phyloP scores from a whole-genome alignment of 92 coral and sea anemone species.

The Isaurus tuberculatus region DNA sequence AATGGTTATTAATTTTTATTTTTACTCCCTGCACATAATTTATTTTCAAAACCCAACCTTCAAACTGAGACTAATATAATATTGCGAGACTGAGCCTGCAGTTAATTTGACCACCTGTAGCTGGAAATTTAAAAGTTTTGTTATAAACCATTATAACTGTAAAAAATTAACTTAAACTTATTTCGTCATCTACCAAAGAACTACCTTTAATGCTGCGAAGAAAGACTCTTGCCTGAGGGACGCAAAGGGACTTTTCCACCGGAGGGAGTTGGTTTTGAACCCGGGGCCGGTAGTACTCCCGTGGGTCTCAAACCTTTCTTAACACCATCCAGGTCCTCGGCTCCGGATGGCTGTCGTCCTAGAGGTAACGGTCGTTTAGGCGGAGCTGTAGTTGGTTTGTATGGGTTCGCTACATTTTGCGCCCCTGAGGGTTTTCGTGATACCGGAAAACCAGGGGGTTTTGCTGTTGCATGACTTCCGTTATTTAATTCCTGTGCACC shows the following conservation, averaged over 20 bases:
- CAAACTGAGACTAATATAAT: too few relatives aligned
- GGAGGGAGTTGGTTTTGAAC: conserved; percentile 19
- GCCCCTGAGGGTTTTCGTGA: conserved; percentile 39
- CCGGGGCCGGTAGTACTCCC: conserved; percentile 11
- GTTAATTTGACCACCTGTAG: too few relatives aligned
- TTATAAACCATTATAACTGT: too few relatives aligned
- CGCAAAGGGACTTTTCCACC: conserved; percentile 30
- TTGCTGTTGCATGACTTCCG: neutral
- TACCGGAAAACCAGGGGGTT: conserved; percentile 30
- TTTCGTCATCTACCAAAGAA: neutral
- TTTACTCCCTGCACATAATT: too few relatives aligned
- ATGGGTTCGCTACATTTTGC: neutral
- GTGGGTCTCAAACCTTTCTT: conserved; percentile 28
- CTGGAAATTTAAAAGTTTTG: too few relatives aligned
- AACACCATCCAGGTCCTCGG: conserved; percentile 34
- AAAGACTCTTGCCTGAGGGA: conserved; percentile 22
- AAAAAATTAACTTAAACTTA: neutral
- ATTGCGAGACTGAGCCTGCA: too few relatives aligned
- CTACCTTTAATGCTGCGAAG: conserved; percentile 3
- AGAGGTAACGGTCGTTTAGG: conserved; percentile 46
- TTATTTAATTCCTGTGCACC: conserved; percentile 31
- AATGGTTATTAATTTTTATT: too few relatives aligned
- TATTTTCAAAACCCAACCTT: too few relatives aligned
- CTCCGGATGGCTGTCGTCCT: conserved; percentile 46
- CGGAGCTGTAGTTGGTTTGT: conserved; percentile 37